These are phyloP conservation scores for Trissolcus japonicus DNA, from an alignment of 2,888 invertebrate genomes.

Conservation along the genomic window DNA sequence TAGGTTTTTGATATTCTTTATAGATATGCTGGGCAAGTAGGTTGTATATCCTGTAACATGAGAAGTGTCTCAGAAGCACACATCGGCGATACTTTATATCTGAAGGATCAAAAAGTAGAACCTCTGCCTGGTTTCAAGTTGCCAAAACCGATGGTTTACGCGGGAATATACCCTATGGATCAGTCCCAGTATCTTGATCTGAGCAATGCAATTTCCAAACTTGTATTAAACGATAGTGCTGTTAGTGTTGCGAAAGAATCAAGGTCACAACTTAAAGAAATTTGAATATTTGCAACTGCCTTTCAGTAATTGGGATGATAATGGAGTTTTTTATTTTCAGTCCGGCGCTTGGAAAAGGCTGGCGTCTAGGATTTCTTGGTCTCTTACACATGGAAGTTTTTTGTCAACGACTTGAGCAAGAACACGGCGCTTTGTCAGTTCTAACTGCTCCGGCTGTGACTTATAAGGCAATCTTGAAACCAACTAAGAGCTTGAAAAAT, in stretches of 20 bases:
- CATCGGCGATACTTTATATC: constrained; percentile 85
- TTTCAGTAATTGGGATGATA: neutral
- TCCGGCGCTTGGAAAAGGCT: constrained; percentile 91
- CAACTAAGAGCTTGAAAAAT: constrained; percentile 77
- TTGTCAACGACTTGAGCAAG: constrained; percentile 89
- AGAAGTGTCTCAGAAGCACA: constrained; percentile 83
- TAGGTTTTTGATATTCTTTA: neutral
- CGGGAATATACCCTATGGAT: constrained; percentile 93
- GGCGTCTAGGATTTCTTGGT: constrained; percentile 92
- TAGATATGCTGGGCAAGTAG: constrained; percentile 93
- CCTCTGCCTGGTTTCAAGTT: constrained; percentile 82
- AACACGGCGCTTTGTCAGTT: constrained; percentile 88
- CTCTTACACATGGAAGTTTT: constrained; percentile 93
- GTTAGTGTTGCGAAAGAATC: constrained; percentile 89
- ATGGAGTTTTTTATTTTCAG: constrained; percentile 75
- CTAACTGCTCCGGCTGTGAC: constrained; percentile 92
- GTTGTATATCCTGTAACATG: constrained; percentile 90
- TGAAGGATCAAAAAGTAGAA: constrained; percentile 78
- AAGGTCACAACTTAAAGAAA: constrained; percentile 79
- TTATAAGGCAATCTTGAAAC: constrained; percentile 85
- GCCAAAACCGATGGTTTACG: constrained; percentile 89
- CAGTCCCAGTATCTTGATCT: constrained; percentile 88
- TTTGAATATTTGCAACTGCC: neutral
- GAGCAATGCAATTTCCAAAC: constrained; percentile 90
- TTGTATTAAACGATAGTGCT: constrained; percentile 95